Base-by-base conservation (phyloP, 2,888 invertebrate species). In the Cosmia pyralina region DNA sequence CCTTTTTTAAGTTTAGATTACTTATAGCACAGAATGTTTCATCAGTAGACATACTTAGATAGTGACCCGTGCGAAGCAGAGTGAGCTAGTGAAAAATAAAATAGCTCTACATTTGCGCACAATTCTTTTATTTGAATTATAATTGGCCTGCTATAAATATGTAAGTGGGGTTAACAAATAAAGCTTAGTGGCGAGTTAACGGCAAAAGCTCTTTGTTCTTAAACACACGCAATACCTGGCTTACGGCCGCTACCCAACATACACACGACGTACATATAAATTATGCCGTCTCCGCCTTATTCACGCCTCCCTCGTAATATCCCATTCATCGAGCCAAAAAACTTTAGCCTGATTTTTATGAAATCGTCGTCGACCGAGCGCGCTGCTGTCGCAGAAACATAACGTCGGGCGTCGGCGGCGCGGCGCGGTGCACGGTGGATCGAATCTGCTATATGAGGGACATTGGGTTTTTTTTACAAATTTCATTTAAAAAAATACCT, bases 171-270 rank as follows among this genome's bases (percentile, higher is more conserved):
- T 82, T 77, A 75, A 85, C 85, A 77, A 84, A 81, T 84, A 81
- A 85, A 78, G 79, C 83, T 73, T 77, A 83, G 63, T 75, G 72
- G 79, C 69, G 79, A 70, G 83, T 81, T 81, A 81, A 84, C 69
- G 72, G 85, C 63, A 75, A 84, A 85, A 83, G 85, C 83, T 90
- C 91, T 92, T 92, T 92, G 92, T 93, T 92, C 90, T 83, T 82
- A 89, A 87, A 85, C 87, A 89, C 92, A 93, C 92, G 92, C 92
- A 92, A 92, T 87, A 86, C 86, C 82, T 87, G 85, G 83, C 82
- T 84, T 84, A 82, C 83, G 85, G 76, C 74, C 68, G 66, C 76
- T 84, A 82, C 73, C 76, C 68, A 75, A 86, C 75, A 75, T 72
- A 79, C 85, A 68, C 6, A 38, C 38, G 28, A 38, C 82, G 83